A percentile compares a stretch with the other conserved stretches of the same genome.
phyloP scores from a whole-genome alignment of 2,888 invertebrate genomes.

The Dendrolimus houi region DNA sequence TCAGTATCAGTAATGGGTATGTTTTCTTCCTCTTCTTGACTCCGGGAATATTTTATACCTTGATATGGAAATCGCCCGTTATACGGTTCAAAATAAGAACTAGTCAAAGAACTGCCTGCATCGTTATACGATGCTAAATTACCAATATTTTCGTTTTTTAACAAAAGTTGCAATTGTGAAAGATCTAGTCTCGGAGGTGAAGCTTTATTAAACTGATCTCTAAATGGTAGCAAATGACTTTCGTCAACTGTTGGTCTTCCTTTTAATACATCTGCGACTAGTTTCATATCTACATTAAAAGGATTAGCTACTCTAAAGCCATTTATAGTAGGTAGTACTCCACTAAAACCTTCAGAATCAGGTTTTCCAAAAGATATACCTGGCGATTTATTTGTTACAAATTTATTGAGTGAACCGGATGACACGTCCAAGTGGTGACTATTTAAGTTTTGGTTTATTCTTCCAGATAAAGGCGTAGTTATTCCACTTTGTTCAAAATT shows the following conservation, averaged over 20 bases:
- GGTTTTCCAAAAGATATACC: slow-evolving; percentile 37
- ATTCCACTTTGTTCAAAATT: slow-evolving; percentile 49
- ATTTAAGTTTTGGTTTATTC: slow-evolving; percentile 62
- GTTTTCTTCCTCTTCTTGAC: slow-evolving; percentile 66
- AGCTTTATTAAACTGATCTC: slow-evolving; percentile 48
- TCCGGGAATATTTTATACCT: slow-evolving; percentile 63
- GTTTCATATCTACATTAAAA: slow-evolving; percentile 65
- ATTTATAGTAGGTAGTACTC: slow-evolving; percentile 55
- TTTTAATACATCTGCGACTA: slow-evolving; percentile 66
- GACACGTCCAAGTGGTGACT: slow-evolving; percentile 62
- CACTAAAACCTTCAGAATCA: slow-evolving; percentile 44
- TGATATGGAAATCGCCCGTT: slow-evolving; percentile 54
- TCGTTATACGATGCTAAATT: slow-evolving; percentile 35
- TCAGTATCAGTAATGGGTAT: slow-evolving; percentile 63
- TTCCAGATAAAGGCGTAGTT: slow-evolving; percentile 47
- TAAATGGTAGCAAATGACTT: slow-evolving; percentile 38
- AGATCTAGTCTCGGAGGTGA: slow-evolving; percentile 50
- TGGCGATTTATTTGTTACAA: slow-evolving; percentile 45
- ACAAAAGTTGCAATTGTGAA: slow-evolving; percentile 49
- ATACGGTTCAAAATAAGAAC: slow-evolving; percentile 52
- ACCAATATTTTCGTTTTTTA: slow-evolving; percentile 50
- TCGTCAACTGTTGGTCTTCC: slow-evolving; percentile 55
- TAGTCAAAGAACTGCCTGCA: slow-evolving; percentile 35
- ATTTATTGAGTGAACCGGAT: slow-evolving; percentile 46
- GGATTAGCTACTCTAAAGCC: slow-evolving; percentile 71